Base-by-base conservation (phyloP, 1,140 invertebrate genomes). In the Platyscapa corneri region DNA sequence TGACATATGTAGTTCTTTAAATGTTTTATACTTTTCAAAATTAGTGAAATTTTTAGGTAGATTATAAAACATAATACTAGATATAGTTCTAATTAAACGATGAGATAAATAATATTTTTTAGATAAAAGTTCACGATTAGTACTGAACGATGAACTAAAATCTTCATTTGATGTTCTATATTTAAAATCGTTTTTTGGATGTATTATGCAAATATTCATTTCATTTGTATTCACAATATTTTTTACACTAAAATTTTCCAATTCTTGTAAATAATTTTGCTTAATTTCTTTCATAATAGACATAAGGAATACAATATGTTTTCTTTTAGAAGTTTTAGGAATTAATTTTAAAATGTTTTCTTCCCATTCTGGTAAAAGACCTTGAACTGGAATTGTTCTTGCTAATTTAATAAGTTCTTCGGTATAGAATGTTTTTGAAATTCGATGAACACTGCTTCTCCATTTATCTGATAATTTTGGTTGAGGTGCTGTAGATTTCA, bases 41-140 rank as follows among this genome's bases (percentile, higher is more conserved):
- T 90, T 70, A 32, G 88, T 67, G 23, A 90, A 87, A 70, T 85
- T 70, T 49, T 78, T 42, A 18, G 90, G 90, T 60, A 93, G 79
- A 84, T 89, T 87, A 16, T 60, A 30, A 32, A 86, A 87, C n/a
- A 89, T 89, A 46, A 82, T 89, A 10, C 87, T 88, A 12, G 91
- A 88, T 14, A 93, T 91, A 49, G 80, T 80, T 86, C 80, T 89
- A 23, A 93, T 89, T 60, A 92, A 53, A 37, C 88, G 86, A 84
- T 91, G 88, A n/a, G 88, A 90, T n/a, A 93, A 86, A 75, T 90
- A 92, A 85, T 92, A 93, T 67, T 85, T 91, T 67, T 88, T 88
- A 2, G 6, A 34, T 5, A 93, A 82, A 23, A 76, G 46, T 75
- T 86, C 56, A n/a, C 87, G 86, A 60, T 87, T 87, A 84, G 86